Conservation (phyloP, 2,797 vertebrate genomes). For the Microctenopoma stevenorrisi region DNA sequence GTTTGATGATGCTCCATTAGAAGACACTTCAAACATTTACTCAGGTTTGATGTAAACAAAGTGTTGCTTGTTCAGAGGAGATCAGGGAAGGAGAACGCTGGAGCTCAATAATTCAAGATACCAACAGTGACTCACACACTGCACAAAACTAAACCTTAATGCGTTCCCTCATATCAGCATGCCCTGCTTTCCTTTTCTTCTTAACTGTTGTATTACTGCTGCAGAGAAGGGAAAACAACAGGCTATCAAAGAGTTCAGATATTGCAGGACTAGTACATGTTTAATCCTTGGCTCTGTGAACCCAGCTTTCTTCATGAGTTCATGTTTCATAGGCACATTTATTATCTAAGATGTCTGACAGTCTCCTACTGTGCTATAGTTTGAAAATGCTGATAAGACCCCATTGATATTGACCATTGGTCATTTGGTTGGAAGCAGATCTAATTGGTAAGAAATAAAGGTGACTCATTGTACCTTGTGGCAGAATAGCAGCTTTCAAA, state of each 20-base stretch:
- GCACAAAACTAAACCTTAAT: slow-evolving; percentile 11
- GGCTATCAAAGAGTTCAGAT: slow-evolving; percentile 13
- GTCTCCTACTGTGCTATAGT: no score
- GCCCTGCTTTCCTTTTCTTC: slow-evolving; percentile 36
- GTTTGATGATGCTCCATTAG: slow-evolving; percentile 27
- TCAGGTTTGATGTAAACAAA: slow-evolving; percentile 55
- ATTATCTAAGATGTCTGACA: no score
- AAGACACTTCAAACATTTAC: slow-evolving; percentile 55
- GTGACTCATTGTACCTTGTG: background rate
- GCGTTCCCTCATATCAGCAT: slow-evolving; percentile 21
- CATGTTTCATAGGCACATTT: no score
- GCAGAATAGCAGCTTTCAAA: background rate
- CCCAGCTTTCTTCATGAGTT: no score
- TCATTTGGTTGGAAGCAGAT: background rate
- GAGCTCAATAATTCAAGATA: slow-evolving; percentile 52
- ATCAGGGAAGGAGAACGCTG: slow-evolving; percentile 25
- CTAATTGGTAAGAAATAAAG: background rate
- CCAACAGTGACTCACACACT: slow-evolving; percentile 42
- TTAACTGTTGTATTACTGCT: slow-evolving; percentile 20
- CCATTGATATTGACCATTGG: background rate
- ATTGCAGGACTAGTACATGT: slow-evolving; percentile 8
- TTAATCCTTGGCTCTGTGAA: background rate
- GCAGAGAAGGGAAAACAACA: slow-evolving; percentile 26
- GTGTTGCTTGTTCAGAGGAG: slow-evolving; percentile 49
- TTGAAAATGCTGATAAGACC: no score